phyloP scores from a whole-genome alignment of 2,888 invertebrate genomes.

The Onchidella celtica region DNA sequence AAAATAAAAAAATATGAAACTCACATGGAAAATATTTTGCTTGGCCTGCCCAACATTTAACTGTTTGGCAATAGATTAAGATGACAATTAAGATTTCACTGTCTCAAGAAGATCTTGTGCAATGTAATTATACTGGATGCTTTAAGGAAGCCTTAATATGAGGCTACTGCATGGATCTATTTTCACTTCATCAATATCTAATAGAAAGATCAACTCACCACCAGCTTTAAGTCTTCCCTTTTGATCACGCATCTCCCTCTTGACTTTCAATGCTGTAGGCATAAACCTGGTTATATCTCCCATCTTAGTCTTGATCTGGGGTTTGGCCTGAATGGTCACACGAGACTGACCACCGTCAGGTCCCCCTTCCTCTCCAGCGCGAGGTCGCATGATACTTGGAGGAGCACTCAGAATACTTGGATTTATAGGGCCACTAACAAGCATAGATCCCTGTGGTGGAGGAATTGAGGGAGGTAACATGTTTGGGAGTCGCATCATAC shows the following conservation, averaged over 20 bases:
- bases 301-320: slow-evolving; percentile 87
- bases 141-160: no score
- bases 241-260: slow-evolving; percentile 85
- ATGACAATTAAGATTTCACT: no score
- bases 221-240: slow-evolving; percentile 69
- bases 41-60: no score
- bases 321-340: slow-evolving; percentile 88
- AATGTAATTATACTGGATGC: no score
- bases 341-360: slow-evolving; percentile 33
- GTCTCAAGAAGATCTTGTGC: no score
- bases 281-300: slow-evolving; percentile 95
- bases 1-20: no score
- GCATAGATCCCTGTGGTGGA: slow-evolving; percentile 55
- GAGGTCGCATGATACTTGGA: slow-evolving; percentile 89
- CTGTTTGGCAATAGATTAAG: no score
- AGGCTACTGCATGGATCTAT: no score
- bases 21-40: no score
- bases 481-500: slow-evolving; percentile 74
- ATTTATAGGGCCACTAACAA: slow-evolving; percentile 83
- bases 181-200: no score
- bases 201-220: slow-evolving; percentile 56
- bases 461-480: slow-evolving; percentile 68
- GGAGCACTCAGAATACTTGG: slow-evolving; percentile 90
- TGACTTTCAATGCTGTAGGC: slow-evolving; percentile 94
- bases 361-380: slow-evolving; percentile 52